phyloP scores from a whole-genome alignment of 2,113 vertebrate species.

The Vulpes vulpes region DNA sequence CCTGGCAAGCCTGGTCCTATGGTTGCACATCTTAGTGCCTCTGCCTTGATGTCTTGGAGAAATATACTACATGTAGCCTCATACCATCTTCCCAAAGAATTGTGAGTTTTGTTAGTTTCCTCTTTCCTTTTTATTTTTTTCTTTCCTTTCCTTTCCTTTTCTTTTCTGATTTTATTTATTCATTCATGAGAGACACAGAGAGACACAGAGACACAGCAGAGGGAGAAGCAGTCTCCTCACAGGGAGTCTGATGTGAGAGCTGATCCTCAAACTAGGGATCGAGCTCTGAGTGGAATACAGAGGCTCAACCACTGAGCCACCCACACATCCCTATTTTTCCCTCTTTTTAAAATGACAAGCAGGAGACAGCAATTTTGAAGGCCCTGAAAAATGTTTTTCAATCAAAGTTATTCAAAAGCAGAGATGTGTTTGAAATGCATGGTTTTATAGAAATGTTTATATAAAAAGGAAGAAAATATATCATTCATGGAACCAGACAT shows the following conservation, averaged over 20 bases:
- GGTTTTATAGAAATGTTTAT: not conserved
- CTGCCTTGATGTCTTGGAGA: not conserved
- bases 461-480: not conserved
- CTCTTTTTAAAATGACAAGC: not conserved
- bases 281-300: too few species aligned
- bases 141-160: too few species aligned
- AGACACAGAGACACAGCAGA: too few species aligned
- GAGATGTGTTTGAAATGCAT: not conserved
- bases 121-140: not conserved
- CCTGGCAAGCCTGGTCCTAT: not conserved
- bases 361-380: not conserved
- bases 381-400: not conserved
- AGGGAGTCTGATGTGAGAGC: too few species aligned
- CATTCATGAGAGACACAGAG: too few species aligned
- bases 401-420: not conserved
- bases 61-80: accelerated
- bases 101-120: not conserved
- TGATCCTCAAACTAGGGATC: too few species aligned
- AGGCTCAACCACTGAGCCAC: too few species aligned
- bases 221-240: too few species aligned
- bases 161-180: too few species aligned
- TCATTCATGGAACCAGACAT: accelerated
- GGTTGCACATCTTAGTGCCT: accelerated
- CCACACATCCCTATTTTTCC: not conserved
- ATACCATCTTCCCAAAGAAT: not conserved